These are phyloP conservation scores for Puma concolor DNA, from an alignment of 2,113 vertebrate species.

Conservation along the genomic window DNA sequence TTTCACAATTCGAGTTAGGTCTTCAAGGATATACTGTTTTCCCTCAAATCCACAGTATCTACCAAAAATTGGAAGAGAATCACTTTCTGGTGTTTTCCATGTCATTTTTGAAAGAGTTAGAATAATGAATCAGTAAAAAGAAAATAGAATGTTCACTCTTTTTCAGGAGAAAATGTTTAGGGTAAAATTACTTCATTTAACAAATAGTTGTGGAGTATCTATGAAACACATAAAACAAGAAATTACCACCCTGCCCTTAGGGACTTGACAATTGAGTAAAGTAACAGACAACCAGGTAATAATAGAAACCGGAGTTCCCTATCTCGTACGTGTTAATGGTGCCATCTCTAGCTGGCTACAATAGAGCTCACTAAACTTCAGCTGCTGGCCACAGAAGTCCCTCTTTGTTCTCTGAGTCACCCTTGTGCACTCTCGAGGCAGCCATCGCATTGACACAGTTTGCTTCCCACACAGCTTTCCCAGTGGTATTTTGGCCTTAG, in stretches of 20 bases:
- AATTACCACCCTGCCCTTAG: neutral
- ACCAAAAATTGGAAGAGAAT: neutral
- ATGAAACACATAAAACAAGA: conserved; percentile 35
- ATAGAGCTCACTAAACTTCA: neutral
- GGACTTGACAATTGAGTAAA: conserved; percentile 13
- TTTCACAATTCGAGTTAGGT: conserved; percentile 9
- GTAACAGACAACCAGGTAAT: neutral
- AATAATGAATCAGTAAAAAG: neutral
- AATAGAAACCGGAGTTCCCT: neutral
- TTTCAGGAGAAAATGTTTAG: conserved; percentile 32
- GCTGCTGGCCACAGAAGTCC: neutral
- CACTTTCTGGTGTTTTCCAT: neutral
- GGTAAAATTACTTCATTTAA: conserved; percentile 39
- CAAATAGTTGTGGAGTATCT: neutral
- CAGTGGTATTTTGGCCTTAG: neutral
- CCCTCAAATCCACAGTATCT: neutral
- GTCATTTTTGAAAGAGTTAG: conserved; percentile 40
- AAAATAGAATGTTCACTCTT: neutral
- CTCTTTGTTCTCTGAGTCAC: neutral
- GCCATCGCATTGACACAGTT: neutral
- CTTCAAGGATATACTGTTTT: neutral
- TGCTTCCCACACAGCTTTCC: neutral
- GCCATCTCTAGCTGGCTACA: neutral
- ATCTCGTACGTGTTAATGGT: neutral
- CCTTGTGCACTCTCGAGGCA: neutral